Evolutionary conservation across 2,888 invertebrate species (phyloP).

Genomic region (Gandaritis pyraliata): DNA sequence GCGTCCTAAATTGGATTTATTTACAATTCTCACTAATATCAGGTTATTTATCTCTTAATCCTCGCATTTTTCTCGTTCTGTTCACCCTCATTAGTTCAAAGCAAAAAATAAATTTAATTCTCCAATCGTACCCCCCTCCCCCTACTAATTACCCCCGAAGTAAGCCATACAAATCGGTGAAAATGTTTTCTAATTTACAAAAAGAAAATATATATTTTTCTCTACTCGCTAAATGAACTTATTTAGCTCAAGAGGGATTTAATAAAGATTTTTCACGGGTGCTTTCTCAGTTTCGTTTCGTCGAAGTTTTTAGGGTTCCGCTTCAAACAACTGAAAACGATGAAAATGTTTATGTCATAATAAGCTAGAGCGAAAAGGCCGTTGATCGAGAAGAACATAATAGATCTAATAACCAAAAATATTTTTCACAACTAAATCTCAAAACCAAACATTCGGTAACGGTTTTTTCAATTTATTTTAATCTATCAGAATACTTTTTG

Average conservation of each 20-base stretch:
- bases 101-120: slow-evolving; percentile 71
- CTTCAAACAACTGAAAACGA: neutral
- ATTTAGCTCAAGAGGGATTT: slow-evolving; percentile 80
- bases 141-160: slow-evolving; percentile 70
- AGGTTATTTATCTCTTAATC: slow-evolving; percentile 58
- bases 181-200: slow-evolving; percentile 81
- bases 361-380: too few species aligned
- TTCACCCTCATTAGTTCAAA: slow-evolving; percentile 71
- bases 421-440: too few species aligned
- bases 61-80: slow-evolving; percentile 56
- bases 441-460: too few species aligned
- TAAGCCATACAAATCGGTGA: slow-evolving; percentile 83
- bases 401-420: too few species aligned
- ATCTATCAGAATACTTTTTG: too few species aligned
- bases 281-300: slow-evolving; percentile 66
- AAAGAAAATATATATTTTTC: slow-evolving; percentile 61
- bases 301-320: slow-evolving; percentile 67
- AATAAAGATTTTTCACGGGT: slow-evolving; percentile 83
- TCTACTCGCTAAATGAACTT: slow-evolving; percentile 78
- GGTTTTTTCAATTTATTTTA: too few species aligned
- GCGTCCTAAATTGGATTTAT: slow-evolving; percentile 31
- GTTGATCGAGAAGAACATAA: too few species aligned
- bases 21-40: slow-evolving; percentile 42
- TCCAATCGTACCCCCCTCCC: slow-evolving; percentile 54
- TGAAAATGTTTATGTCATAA: too few species aligned